These are phyloP conservation scores for Trichogramma pretiosum DNA, from an alignment of 1,140 invertebrate genomes.

Conservation along the genomic window DNA sequence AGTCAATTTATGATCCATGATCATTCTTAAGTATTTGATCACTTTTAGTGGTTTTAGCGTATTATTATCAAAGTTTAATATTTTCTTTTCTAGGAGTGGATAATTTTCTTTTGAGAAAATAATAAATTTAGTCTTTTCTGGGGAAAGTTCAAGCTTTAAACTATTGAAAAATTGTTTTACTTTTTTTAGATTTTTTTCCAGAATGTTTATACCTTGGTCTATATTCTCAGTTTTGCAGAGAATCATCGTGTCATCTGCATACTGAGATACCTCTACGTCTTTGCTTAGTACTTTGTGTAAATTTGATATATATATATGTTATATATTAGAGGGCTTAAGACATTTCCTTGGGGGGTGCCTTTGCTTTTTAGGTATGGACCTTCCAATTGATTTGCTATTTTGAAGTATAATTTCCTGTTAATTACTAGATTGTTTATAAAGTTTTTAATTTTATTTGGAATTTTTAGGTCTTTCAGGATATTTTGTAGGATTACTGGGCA, in stretches of 20 bases:
- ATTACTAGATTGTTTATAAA: conserved; percentile 5
- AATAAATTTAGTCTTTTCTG: conserved; percentile 1
- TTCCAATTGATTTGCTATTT: neutral
- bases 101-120: neutral
- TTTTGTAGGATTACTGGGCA: neutral
- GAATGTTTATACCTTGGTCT: neutral
- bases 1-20: conserved; percentile 14
- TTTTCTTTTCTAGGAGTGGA: neutral
- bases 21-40: conserved; percentile 7
- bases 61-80: neutral
- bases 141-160: conserved; percentile 6
- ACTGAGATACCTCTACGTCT: neutral
- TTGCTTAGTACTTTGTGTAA: neutral
- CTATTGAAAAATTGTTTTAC: neutral
- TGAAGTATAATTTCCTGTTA: conserved; percentile 1
- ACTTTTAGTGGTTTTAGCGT: neutral
- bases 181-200: conserved; percentile 1
- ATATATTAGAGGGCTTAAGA: conserved; percentile 18
- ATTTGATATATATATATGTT: conserved; percentile 12
- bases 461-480: neutral
- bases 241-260: conserved; percentile 17
- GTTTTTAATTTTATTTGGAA: conserved; percentile 5
- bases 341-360: conserved; percentile 16
- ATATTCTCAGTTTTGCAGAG: neutral
- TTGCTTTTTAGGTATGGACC: conserved; percentile 1